Percentiles rank a stretch among this genome's conserved stretches.
phyloP scores from a whole-genome alignment of 1,140 invertebrate genomes.

The Daktulosphaira vitifoliae region DNA sequence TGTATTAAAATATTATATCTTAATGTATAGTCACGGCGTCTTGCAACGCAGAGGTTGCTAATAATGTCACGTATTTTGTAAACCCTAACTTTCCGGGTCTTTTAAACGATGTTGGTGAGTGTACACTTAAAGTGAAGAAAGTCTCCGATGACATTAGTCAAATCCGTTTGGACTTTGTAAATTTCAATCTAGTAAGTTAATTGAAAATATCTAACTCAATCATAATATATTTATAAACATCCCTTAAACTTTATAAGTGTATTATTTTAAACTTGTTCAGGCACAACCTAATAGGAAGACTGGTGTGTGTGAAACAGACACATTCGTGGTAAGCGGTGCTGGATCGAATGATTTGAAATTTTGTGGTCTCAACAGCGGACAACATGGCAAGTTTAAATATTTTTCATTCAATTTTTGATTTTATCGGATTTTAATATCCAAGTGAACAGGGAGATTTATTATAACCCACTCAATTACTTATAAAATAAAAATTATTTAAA shows the following conservation, averaged over 20 bases:
- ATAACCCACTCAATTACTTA: too few species aligned
- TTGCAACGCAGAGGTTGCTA: constrained; percentile 63
- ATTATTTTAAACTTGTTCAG: constrained; percentile 45
- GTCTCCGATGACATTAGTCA: constrained; percentile 65
- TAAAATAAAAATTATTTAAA: too few species aligned
- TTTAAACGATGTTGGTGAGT: constrained; percentile 54
- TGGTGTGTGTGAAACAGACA: constrained; percentile 65
- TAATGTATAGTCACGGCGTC: constrained; percentile 55
- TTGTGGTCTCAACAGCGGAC: constrained; percentile 73
- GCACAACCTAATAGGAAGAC: constrained; percentile 70
- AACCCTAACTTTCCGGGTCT: constrained; percentile 72
- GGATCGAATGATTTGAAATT: constrained; percentile 52
- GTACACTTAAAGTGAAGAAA: constrained; percentile 58
- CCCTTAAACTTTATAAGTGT: too few species aligned
- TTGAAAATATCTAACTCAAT: not conserved
- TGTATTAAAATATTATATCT: too few species aligned
- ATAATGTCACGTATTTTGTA: constrained; percentile 77
- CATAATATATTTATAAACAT: too few species aligned
- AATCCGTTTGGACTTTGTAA: constrained; percentile 65
- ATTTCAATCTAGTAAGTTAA: constrained; percentile 64
- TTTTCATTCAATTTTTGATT: too few species aligned
- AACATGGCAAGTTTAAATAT: constrained; percentile 71
- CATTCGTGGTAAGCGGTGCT: constrained; percentile 53
- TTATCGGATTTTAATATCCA: too few species aligned
- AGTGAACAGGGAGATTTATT: too few species aligned